Percentiles rank a stretch among this genome's conserved stretches.
phyloP scores from a whole-genome alignment of 2,113 vertebrate species.

The Tragelaphus scriptus region DNA sequence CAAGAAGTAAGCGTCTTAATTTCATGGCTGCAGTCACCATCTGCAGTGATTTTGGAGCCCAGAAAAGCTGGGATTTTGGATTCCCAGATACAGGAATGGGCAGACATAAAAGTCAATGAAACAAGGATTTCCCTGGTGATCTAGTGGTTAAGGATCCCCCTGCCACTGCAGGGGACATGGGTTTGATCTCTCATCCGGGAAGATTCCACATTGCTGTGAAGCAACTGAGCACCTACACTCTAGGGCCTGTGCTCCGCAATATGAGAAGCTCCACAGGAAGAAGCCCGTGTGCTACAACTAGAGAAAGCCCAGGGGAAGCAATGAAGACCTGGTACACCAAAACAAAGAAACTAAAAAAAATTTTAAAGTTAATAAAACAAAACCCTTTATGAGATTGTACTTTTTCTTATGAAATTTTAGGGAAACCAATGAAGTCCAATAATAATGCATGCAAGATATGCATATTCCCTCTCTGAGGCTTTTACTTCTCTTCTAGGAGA shows the following conservation, averaged over 20 bases:
- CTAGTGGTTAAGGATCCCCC: background rate
- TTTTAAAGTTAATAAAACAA: background rate
- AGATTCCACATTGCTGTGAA: background rate
- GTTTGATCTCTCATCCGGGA: background rate
- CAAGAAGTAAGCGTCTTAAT: too few relatives aligned
- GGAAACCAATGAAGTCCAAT: background rate
- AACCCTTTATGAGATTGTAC: background rate
- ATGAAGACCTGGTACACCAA: background rate
- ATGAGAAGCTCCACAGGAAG: background rate
- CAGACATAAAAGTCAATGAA: background rate
- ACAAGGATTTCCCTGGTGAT: background rate
- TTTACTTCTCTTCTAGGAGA: background rate
- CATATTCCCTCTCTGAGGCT: background rate
- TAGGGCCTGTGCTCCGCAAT: background rate
- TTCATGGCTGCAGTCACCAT: too few relatives aligned
- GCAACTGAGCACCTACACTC: background rate
- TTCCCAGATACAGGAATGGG: background rate
- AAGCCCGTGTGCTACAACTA: background rate
- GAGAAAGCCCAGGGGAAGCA: background rate
- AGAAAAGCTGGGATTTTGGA: too few relatives aligned
- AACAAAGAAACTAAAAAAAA: background rate
- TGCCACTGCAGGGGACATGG: background rate
- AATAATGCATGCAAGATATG: background rate
- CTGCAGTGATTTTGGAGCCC: too few relatives aligned
- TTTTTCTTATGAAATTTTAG: background rate